Evolutionary conservation across 1,140 invertebrate genomes (phyloP).

Genomic region (Euura lappo): DNA sequence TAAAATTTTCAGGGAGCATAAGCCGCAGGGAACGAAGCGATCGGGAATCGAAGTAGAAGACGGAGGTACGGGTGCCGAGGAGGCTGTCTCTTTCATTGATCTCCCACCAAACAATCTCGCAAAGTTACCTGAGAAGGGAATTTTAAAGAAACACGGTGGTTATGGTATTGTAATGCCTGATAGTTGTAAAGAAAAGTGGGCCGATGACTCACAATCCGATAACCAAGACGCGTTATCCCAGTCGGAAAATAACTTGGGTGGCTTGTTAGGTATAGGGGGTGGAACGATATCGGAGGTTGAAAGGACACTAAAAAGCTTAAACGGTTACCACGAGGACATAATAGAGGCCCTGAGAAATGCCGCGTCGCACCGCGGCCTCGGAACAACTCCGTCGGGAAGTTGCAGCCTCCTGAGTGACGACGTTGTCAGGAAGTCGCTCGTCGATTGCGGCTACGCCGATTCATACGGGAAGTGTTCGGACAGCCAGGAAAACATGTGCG

Average conservation of each 20-base stretch:
- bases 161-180: conserved; percentile 74
- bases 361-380: conserved; percentile 70
- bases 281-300: conserved; percentile 79
- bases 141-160: conserved; percentile 82
- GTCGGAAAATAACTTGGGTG: conserved; percentile 68
- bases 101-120: conserved; percentile 76
- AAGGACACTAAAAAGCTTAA: conserved; percentile 81
- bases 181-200: conserved; percentile 70
- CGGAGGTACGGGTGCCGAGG: conserved; percentile 77
- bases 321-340: conserved; percentile 93
- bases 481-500: conserved; percentile 71
- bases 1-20: conserved; percentile 73
- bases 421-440: conserved; percentile 67
- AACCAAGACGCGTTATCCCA: conserved; percentile 73
- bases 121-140: conserved; percentile 83
- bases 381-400: conserved; percentile 67
- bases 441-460: conserved; percentile 70
- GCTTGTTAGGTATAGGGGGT: conserved; percentile 59
- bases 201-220: conserved; percentile 75
- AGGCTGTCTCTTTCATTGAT: conserved; percentile 82
- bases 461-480: conserved; percentile 65
- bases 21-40: conserved; percentile 73
- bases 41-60: conserved; percentile 69
- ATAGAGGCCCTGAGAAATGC: conserved; percentile 85
- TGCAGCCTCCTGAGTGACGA: conserved; percentile 68